Evolutionary conservation across 1,140 invertebrate species (phyloP).

Genomic region (Pogonus chalceus): DNA sequence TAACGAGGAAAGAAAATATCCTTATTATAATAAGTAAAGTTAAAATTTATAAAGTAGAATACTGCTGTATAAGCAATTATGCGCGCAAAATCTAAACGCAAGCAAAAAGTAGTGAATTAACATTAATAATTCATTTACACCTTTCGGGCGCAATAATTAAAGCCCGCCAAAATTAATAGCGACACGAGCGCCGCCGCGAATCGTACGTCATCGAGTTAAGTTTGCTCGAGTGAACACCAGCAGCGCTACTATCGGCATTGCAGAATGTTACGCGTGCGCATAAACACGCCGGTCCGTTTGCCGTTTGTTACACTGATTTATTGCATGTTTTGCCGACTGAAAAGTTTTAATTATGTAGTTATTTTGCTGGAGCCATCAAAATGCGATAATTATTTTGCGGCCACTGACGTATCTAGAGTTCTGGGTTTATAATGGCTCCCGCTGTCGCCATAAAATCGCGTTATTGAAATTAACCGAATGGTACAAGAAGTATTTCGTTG

Average conservation of each 20-base stretch:
- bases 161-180: not conserved
- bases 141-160: not conserved
- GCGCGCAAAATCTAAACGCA: no score
- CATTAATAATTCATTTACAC: not conserved
- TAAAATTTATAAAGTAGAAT: no score
- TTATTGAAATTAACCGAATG: no score
- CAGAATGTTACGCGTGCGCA: not conserved
- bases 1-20: no score
- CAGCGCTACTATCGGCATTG: not conserved
- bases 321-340: not conserved
- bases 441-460: not conserved
- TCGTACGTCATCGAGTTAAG: not conserved
- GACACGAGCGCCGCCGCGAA: not conserved
- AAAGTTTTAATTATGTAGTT: conserved; percentile 4
- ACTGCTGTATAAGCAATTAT: no score
- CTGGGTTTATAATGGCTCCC: not conserved
- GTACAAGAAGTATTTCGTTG: no score
- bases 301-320: conserved; percentile 2
- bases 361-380: not conserved
- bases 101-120: not conserved
- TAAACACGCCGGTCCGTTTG: not conserved
- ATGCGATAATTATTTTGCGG: not conserved
- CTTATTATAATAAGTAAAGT: no score
- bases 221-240: not conserved
- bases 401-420: not conserved